Base-by-base conservation (phyloP, 2,113 vertebrate genomes). In the Sinocyclocheilus anophthalmus region DNA sequence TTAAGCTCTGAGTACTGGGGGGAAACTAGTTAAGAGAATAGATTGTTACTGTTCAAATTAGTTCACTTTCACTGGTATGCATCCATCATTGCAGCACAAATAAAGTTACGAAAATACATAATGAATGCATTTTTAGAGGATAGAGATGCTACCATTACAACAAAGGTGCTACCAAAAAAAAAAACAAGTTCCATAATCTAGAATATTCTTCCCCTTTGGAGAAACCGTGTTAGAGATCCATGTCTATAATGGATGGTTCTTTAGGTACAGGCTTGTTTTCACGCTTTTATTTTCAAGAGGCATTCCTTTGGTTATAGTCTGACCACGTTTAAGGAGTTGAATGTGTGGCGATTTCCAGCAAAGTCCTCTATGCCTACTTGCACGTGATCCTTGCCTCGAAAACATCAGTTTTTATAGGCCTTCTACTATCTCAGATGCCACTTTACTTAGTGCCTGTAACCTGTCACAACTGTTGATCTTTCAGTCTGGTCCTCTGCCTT, bases 371-470 rank as follows among this genome's bases (percentile, higher is more conserved):
- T 88, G 83, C 75, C 83, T 85, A 24, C 53, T 83, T 59, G 37
- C 84, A 78, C 57, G 75, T 63, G 14, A 84, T 77, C 85, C 59
- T 76, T 55, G 42, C 20, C 76, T 75, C 18, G 70, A 91, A 92
- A 93, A 92, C 89, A 90, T 89, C 88, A 90, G 91, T 84, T 63
- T 55, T 78, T 81, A 87, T 45, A 88, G 78, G 93, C 90, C 90
- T 90, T 91, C 92, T 85, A 4, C 75, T 53, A 53, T 77, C 89
- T 88, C 89, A 88, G 70, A 90, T 83, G 84, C 61, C 89, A 92
- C 30, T 75, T 85, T 80, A 87, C 89, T 92, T 88, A 95, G 87
- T 94, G 94, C 90, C 91, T 93, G 91, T 92, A 94, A 48, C 94
- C 92, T 8, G 89, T 91, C 86, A 94, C 89, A 65, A 93, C 93